Base-by-base conservation (phyloP, 92 coral and sea anemone genomes). In the Porites rus region DNA sequence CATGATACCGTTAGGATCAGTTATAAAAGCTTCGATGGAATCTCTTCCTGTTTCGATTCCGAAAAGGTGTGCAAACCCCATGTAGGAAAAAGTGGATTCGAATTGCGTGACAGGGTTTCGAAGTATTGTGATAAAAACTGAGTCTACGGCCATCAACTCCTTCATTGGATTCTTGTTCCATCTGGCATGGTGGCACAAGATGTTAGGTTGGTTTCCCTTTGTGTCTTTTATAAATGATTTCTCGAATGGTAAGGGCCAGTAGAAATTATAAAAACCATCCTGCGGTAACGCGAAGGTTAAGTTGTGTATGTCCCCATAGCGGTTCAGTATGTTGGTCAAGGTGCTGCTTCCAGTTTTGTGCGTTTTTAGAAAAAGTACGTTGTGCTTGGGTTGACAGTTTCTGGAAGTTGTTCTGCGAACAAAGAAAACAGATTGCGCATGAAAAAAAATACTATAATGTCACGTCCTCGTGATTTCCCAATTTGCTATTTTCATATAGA, bases 311-410 rank as follows among this genome's bases (percentile, higher is more conserved):
- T 92, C 92, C 4, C 92, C 92, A 62, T 84, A 92, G 62, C 95
- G 73, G 67, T 92, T 88, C 8, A 92, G 70, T 53, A 92, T 92
- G 84, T 92, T 92, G 12, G 95, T 85, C 7, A 92, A 59, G 0
- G 95, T 88, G 58, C 95, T 92, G 87, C 92, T 79, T 28, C 95
- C 95, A 11, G 94, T 91, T 73, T 91, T 91, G 84, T 91, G 94
- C 3, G 92, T 88, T 88, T 91, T 91, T 16, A 89, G 78, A 64
- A 88, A 92, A n/a, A 85, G 25, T 7, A 92, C 77, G 83, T 89
- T 80, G 14, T 84, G 59, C 54, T 88, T 84, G 1, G 90, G 78
- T 43, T 65, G 82, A 25, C 82, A 78, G 71, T 13, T 78, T 28
- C 18, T 54, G 10, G 79, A 28, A 18, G 79, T 75, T 4, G 66